Evolutionary conservation across 2,797 vertebrate genomes (phyloP).

Genomic region (Muscicapa comitata): DNA sequence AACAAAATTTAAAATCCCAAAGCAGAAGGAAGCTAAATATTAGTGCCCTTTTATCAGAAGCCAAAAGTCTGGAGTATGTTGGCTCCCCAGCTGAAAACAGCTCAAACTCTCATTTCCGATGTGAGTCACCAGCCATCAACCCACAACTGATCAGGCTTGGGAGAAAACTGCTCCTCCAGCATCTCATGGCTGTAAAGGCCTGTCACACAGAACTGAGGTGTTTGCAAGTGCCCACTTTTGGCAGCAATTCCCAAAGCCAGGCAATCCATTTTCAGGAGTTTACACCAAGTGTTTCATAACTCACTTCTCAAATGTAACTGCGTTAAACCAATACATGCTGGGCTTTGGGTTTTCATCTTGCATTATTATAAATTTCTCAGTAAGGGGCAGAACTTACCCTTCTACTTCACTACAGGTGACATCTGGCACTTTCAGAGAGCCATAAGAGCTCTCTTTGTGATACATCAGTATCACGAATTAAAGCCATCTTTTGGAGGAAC

Average conservation of each 20-base stretch:
- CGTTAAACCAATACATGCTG: neutral
- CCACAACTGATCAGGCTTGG: neutral
- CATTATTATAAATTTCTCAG: neutral
- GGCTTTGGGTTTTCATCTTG: neutral
- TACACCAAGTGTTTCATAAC: neutral
- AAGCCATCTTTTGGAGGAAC: neutral
- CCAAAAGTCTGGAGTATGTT: neutral
- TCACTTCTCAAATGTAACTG: neutral
- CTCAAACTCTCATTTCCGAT: neutral
- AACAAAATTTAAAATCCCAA: neutral
- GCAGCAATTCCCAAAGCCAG: neutral
- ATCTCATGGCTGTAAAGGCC: neutral
- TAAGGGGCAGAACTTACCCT: neutral
- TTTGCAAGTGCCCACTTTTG: accelerated
- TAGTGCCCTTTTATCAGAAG: neutral
- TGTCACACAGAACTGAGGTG: neutral
- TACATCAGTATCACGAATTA: neutral
- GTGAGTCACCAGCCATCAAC: neutral
- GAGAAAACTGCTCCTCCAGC: neutral
- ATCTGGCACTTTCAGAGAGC: neutral
- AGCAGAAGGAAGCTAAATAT: neutral
- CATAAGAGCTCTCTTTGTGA: neutral
- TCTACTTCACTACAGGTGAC: neutral
- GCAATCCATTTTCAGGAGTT: neutral
- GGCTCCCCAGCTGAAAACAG: neutral